Evolutionary conservation across 2,888 invertebrate species (phyloP), one percentile per base, ranked within the genome.

Genomic region (Xestobium rufovillosum): DNA sequence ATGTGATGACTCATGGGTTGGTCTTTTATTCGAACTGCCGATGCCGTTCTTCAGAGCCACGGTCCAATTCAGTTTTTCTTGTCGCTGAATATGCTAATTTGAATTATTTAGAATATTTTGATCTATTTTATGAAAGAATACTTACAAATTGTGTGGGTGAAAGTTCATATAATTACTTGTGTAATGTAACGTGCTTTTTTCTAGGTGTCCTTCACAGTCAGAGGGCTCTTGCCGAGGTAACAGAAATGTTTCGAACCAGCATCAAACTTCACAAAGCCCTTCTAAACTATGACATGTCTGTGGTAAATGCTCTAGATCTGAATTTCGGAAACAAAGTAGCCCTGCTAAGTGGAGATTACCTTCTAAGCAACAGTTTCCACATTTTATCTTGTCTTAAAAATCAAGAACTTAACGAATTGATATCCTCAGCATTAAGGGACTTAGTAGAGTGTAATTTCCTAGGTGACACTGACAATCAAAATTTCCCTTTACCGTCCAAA

Each of bases 311-410:
- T 3, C 63, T 72, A 41, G 88, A 90, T 59, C 82, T 92, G 79
- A 80, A 85, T 53, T 90, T 89, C 65, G 94, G 94, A 3, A 95
- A 95, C 66, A 94, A 94, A 71, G 85, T 95, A 53, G 89, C 92
- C 0, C 69, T 94, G 15, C 73, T 95, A 8, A 85, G 87, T 55
- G 95, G 65, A 13, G 95, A 95, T 65, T 94, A 90, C 56, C 68
- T 95, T 31, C 70, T 95, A 10, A 87, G 85, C n/a, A 90, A 83
- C 58, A 89, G 90, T 39, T 88, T 85, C 58, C 77, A 80, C 0
- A 89, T 88, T 56, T 68, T 94, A 39, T 90, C 94, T 27, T 79
- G 76, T 47, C 71, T 91, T 39, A 73, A 76, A 52, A 79, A 81
- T 53, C 76, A 77, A 62, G 76, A 89, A 70, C 74, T 94, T 19